Percentiles rank a stretch among this genome's conserved stretches.
Evolutionary conservation across 2,888 invertebrate species (phyloP).

Genomic region (Tetanocera ferruginea): DNA sequence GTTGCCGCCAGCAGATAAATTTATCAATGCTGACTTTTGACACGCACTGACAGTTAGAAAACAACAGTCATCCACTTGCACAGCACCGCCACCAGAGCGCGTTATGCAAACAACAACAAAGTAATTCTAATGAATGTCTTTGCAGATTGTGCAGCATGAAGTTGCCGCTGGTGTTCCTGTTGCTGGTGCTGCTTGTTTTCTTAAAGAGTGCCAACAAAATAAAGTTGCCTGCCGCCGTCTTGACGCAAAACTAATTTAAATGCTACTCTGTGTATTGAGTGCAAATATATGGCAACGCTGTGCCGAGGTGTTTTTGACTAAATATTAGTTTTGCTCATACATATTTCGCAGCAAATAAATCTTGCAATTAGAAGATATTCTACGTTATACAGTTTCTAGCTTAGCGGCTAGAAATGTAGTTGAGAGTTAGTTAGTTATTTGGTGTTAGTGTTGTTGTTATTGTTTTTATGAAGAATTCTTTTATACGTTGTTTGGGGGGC

Average conservation of each 20-base stretch:
- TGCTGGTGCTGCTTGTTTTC: constrained; percentile 1
- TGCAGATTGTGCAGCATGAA: neutral
- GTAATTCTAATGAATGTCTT: neutral
- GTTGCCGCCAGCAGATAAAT: constrained; percentile 5
- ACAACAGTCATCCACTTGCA: neutral
- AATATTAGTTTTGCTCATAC: constrained; percentile 40
- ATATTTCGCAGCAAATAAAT: constrained; percentile 19
- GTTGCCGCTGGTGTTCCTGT: neutral
- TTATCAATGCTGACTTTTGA: constrained; percentile 27
- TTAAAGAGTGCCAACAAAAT: constrained; percentile 17
- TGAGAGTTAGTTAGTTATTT: neutral
- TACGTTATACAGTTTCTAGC: neutral
- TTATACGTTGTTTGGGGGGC: neutral
- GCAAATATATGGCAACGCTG: constrained; percentile 14
- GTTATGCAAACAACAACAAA: constrained; percentile 9
- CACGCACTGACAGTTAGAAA: constrained; percentile 20
- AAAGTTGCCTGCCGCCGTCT: neutral
- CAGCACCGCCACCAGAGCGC: constrained; percentile 18
- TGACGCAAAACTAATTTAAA: neutral
- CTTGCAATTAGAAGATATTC: constrained; percentile 3
- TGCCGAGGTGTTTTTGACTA: constrained; percentile 11
- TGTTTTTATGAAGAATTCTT: neutral
- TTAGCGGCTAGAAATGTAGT: neutral
- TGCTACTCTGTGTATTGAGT: neutral
- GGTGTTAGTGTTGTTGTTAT: neutral